Evolutionary conservation across 2,888 invertebrate species (phyloP), one percentile per base, ranked within the genome.

Genomic region (Phlogophora meticulosa): DNA sequence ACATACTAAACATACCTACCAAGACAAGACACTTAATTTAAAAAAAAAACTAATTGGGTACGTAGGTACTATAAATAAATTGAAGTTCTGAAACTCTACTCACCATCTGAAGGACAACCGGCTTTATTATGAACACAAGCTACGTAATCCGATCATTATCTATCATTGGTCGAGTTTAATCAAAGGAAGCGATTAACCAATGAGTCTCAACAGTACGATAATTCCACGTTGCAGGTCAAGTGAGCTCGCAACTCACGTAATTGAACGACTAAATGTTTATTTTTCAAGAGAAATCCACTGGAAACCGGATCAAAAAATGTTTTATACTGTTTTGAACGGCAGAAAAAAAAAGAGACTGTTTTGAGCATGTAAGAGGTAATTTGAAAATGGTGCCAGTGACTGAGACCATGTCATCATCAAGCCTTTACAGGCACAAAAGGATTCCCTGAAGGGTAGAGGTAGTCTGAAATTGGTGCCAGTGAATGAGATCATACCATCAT

Each of bases 121-220:
- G 7, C 34, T 49, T 11, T 10, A 28, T 34, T 53, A n/a, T 42
- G 11, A 58, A 64, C n/a, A 49, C 15, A 32, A 59, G 13, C 1
- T 13, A 52, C 32, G 38, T 46, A 49, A 10, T n/a, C 20, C 17
- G 28, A 46, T 58, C 11, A 55, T 76, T 55, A 45, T 40, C 24
- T 34, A 20, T 15, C 9, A 38, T 42, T 43, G 45, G 4, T 45
- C 20, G 20, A 32, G 17, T 17, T 45, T 58, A 70, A 69, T 52
- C 20, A 34, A 45, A 49, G 62, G 56, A 75, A 55, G 63, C n/a
- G 73, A 81, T 66, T 60, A 73, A 59, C 20, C 64, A 70, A 64
- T 72, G 81, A 78, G 76, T 48, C 43, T 17, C 60, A 36, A 24
- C 24, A 56, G 76, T 79, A 80, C 22, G 24, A 43, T 24, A 24